Evolutionary conservation across 2,797 vertebrate genomes (phyloP).

Genomic region (Mus minutoides): DNA sequence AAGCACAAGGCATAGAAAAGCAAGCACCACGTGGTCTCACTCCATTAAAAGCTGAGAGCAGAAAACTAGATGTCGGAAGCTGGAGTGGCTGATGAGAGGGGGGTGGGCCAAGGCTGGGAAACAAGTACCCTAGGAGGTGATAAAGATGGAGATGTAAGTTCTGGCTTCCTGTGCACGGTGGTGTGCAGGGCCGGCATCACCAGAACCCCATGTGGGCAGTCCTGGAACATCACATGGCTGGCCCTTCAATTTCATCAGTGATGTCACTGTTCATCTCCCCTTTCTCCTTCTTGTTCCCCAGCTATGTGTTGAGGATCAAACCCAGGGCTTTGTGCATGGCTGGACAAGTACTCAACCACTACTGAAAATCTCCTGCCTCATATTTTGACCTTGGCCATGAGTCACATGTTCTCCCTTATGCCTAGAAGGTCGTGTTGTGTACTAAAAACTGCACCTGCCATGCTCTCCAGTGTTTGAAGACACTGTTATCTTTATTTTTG

Average conservation of each 20-base stretch:
- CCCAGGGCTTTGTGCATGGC: background rate
- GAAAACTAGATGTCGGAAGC: background rate
- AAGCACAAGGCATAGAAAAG: background rate
- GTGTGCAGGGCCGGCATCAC: background rate
- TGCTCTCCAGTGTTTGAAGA: background rate
- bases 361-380: background rate
- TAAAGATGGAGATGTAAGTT: background rate
- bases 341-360: background rate
- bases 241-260: background rate
- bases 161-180: background rate
- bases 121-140: too few relatives aligned
- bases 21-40: background rate
- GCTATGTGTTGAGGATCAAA: background rate
- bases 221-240: background rate
- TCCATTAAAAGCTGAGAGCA: too few relatives aligned
- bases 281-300: background rate
- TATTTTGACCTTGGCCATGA: slow-evolving; percentile 39
- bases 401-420: background rate
- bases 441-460: background rate
- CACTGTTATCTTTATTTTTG: background rate
- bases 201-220: background rate
- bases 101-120: background rate
- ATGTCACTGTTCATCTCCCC: background rate
- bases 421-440: background rate
- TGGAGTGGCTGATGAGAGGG: too few relatives aligned